Base-by-base conservation (phyloP, 2,113 vertebrate genomes). In the Muscicapa adusta region DNA sequence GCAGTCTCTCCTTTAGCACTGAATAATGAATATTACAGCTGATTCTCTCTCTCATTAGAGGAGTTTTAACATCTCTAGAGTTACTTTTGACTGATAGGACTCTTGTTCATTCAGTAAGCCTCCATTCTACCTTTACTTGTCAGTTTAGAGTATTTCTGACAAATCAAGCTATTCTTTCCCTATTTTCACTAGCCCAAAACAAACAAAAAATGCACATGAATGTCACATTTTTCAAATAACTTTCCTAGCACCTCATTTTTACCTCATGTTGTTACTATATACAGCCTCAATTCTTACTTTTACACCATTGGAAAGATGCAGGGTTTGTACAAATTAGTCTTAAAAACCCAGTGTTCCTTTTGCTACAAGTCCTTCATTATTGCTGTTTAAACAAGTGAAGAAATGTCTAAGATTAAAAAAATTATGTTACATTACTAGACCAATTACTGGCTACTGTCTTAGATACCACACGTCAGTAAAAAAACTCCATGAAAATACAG, bases 381-480 rank as follows among this genome's bases (percentile, higher is more conserved):
- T 79, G 18, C 12, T 88, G 56, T 48, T 58, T 40, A 45, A 83
- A 51, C 3, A 85, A 73, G 11, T 25, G 16, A 89, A 79, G 36
- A 79, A 80, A 68, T 24, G 7, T 7, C 13, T 29, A 40, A 43
- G 16, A 50, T 15, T 34, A 78, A 80, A 62, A 62, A 45, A 60
- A 34, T 12, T 9, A 8, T 10, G 33, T 9, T 42, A 20, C 13
- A 45, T 77, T 77, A 70, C 36, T 76, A 51, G 36, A 65, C 24
- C 14, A 67, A 15, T 86, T 91, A 61, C 73, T 50, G 42, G 16
- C 31, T 57, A 14, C 36, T 80, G 17, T 43, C 26, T 34, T 56
- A 62, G 3, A 53, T 15, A 60, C 3, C 22, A 57, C 11, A 48
- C 0, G 1, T 5, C n/a, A 20, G 8, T 9, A 7, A 65, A 75